Evolutionary conservation across 2,113 vertebrate species (phyloP).

Genomic region (Sorex fumeus): DNA sequence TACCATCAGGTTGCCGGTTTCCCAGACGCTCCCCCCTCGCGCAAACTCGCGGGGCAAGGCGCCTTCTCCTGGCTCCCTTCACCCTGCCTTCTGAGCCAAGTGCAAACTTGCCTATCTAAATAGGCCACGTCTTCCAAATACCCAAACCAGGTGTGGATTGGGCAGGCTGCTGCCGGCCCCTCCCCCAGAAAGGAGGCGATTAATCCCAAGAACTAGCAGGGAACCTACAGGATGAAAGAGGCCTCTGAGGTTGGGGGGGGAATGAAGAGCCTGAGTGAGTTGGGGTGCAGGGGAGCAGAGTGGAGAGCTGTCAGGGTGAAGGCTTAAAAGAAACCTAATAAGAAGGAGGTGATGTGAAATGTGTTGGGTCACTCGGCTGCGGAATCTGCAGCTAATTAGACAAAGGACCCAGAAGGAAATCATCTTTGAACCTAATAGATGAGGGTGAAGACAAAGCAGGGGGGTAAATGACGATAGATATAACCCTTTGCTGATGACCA

Average conservation of each 20-base stretch:
- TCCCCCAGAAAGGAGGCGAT: conserved; percentile 7
- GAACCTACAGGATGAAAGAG: background rate
- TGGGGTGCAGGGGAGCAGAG: background rate
- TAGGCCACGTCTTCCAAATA: background rate
- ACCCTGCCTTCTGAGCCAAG: background rate
- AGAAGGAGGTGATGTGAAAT: conserved; percentile 59
- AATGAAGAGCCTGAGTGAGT: background rate
- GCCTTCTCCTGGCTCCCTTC: background rate
- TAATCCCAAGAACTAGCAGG: conserved; percentile 42
- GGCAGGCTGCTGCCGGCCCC: background rate
- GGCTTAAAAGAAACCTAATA: conserved; percentile 34
- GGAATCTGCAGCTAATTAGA: conserved; percentile 80
- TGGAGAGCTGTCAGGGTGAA: conserved; percentile 3
- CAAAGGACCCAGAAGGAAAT: conserved; percentile 56
- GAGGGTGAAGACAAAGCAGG: conserved; percentile 8
- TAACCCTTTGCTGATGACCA: conserved; percentile 35
- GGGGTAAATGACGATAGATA: background rate
- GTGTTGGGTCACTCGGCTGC: conserved; percentile 79
- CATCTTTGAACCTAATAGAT: background rate
- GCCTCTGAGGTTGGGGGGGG: background rate
- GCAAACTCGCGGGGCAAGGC: background rate
- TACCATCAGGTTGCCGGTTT: background rate
- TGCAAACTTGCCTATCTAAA: conserved; percentile 5
- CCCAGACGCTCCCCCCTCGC: background rate
- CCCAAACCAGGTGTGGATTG: conserved; percentile 36